These are phyloP conservation scores for Riparia riparia DNA, from an alignment of 2,113 vertebrate genomes.

Conservation along the genomic window DNA sequence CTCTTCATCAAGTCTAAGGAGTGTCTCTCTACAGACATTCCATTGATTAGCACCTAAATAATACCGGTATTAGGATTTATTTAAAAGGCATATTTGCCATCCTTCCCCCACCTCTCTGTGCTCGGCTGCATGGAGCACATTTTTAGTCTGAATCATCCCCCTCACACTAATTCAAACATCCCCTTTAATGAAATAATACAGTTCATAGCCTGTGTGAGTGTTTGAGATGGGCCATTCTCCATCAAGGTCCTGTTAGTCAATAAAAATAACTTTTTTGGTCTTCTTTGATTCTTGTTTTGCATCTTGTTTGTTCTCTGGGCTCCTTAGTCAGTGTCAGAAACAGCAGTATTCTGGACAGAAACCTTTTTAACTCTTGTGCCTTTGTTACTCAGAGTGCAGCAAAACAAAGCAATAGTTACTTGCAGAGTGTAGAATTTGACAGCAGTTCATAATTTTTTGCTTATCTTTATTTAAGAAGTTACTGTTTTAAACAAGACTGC, in stretches of 20 bases:
- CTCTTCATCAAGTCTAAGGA: background rate
- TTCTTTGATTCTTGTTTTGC: background rate
- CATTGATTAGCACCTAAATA: background rate
- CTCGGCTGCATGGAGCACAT: background rate
- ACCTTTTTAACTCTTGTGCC: background rate
- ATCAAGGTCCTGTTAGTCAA: background rate
- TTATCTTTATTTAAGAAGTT: background rate
- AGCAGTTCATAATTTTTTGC: background rate
- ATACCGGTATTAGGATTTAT: background rate
- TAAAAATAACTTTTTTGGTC: background rate
- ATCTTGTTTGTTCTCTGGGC: background rate
- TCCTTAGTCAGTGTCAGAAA: background rate
- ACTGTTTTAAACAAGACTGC: background rate
- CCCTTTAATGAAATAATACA: background rate
- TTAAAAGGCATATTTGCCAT: background rate
- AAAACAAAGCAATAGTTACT: background rate
- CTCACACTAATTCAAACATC: background rate
- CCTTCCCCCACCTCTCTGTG: background rate
- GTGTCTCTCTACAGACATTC: background rate
- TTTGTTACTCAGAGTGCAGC: background rate
- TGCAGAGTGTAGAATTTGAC: background rate
- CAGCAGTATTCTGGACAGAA: background rate
- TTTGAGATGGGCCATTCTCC: background rate
- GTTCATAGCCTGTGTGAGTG: background rate
- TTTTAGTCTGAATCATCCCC: background rate